phyloP scores from a whole-genome alignment of 2,797 vertebrate genomes.

The Tokudaia tokunoshimensis region DNA sequence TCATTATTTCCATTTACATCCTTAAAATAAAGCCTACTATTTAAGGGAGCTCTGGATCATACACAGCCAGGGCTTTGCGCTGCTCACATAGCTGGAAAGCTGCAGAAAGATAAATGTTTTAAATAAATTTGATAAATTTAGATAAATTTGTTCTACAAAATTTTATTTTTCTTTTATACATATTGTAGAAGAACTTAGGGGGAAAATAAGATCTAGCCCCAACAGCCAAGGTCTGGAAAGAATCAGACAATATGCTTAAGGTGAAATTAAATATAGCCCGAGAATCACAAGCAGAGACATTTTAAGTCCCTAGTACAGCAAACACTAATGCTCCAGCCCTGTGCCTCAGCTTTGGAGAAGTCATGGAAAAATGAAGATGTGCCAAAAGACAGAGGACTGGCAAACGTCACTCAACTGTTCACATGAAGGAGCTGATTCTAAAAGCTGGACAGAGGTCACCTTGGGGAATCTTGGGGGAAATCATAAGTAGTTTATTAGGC shows the following conservation, averaged over 20 bases:
- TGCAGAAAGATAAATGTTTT: not conserved
- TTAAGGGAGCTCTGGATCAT: not conserved
- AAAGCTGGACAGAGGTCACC: slow-evolving; percentile 42
- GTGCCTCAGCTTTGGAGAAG: slow-evolving; percentile 32
- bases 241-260: slow-evolving; percentile 58
- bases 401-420: slow-evolving; percentile 72
- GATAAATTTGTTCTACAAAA: not conserved
- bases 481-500: slow-evolving; percentile 25
- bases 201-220: slow-evolving; percentile 21
- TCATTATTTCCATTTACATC: not conserved
- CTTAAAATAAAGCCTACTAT: not conserved
- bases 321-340: not conserved
- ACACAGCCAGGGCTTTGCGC: not conserved
- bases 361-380: slow-evolving; percentile 59
- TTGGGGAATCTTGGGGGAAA: slow-evolving; percentile 37
- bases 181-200: not conserved
- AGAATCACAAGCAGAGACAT: slow-evolving; percentile 22
- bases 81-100: slow-evolving; percentile 37
- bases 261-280: slow-evolving; percentile 63
- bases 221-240: slow-evolving; percentile 43
- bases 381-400: slow-evolving; percentile 53
- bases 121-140: not conserved
- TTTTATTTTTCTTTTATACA: slow-evolving; percentile 9
- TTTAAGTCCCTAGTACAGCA: not conserved
- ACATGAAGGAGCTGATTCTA: slow-evolving; percentile 35